These are phyloP conservation scores for Brotula barbata DNA, from an alignment of 2,797 vertebrate genomes.

Conservation along the genomic window DNA sequence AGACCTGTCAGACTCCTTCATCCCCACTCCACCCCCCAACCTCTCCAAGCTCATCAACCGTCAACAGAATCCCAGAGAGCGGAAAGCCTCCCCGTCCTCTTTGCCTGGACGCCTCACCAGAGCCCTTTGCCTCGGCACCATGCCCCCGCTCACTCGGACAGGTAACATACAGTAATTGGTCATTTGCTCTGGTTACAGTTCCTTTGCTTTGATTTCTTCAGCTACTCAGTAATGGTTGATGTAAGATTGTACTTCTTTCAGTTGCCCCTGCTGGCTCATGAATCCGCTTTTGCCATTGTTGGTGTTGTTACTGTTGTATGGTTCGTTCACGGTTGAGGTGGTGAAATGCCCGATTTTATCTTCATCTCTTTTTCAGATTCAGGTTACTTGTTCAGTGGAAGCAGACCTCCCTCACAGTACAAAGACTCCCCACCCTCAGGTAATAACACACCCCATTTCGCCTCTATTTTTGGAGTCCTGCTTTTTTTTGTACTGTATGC, in stretches of 20 bases:
- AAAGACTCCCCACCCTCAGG: conserved; percentile 87
- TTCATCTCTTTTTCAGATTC: conserved; percentile 81
- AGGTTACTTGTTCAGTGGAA: conserved; percentile 94
- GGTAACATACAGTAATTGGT: too few relatives aligned
- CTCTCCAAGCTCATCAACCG: conserved; percentile 83
- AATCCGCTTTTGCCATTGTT: too few relatives aligned
- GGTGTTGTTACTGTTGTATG: neutral
- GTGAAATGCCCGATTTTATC: conserved; percentile 5
- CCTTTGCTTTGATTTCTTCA: too few relatives aligned
- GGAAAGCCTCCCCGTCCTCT: conserved; percentile 84
- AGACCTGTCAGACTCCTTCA: conserved; percentile 71
- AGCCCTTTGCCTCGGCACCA: conserved; percentile 91
- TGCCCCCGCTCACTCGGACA: conserved; percentile 86
- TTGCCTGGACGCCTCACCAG: conserved; percentile 90
- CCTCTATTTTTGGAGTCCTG: too few relatives aligned
- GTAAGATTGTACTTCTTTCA: too few relatives aligned
- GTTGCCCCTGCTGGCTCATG: too few relatives aligned
- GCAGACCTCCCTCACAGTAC: conserved; percentile 83
- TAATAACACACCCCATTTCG: conserved; percentile 56
- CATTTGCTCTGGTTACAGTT: too few relatives aligned
- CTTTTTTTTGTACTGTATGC: too few relatives aligned
- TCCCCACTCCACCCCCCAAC: conserved; percentile 86
- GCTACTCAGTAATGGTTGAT: too few relatives aligned
- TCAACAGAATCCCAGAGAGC: conserved; percentile 80
- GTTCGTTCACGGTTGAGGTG: neutral